Conservation (phyloP, 1,140 invertebrate species). For the Acromyrmex heyeri region DNA sequence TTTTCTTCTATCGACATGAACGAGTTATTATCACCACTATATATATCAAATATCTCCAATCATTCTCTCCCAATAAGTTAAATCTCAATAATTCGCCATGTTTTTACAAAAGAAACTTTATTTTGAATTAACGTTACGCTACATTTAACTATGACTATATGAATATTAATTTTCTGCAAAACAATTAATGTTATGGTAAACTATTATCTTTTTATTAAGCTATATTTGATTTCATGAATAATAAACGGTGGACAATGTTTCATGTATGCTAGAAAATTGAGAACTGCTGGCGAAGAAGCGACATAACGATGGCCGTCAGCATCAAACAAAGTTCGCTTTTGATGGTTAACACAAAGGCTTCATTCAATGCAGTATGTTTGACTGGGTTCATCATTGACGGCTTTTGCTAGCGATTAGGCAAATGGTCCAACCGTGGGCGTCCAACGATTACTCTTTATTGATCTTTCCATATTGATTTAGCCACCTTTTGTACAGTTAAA, state of each 20-base stretch:
- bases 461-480: conserved; percentile 55
- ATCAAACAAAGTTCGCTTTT: conserved; percentile 50
- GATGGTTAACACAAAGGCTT: conserved; percentile 57
- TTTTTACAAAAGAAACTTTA: background rate
- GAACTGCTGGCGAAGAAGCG: conserved; percentile 28
- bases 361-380: conserved; percentile 51
- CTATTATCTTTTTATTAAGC: background rate
- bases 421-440: conserved; percentile 11
- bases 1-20: conserved; percentile 8
- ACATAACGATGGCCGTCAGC: conserved; percentile 28
- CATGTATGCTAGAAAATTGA: conserved; percentile 24
- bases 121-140: background rate
- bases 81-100: conserved; percentile 3
- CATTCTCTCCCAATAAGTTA: conserved; percentile 4
- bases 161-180: background rate
- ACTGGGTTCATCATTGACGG: conserved; percentile 47
- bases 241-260: conserved; percentile 6
- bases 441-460: conserved; percentile 51
- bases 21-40: too few species aligned
- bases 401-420: conserved; percentile 56
- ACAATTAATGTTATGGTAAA: background rate
- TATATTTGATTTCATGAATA: background rate
- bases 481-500: conserved; percentile 19
- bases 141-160: background rate
- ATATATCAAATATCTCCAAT: conserved; percentile 10